phyloP scores from a whole-genome alignment of 2,888 invertebrate genomes.

The Erpobdella octoculata region DNA sequence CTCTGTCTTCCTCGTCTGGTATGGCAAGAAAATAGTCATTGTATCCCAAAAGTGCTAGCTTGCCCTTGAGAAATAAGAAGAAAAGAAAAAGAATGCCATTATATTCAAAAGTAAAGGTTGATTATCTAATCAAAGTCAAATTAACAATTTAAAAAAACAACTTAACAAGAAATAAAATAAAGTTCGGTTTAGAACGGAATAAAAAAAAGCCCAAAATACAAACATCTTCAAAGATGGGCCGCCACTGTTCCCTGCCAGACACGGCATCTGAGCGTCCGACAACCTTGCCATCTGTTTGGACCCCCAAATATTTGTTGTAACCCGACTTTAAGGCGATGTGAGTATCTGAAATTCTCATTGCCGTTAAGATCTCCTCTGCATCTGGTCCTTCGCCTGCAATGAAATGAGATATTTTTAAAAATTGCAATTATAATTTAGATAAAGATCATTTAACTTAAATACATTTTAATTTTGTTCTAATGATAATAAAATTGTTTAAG shows the following conservation, averaged over 20 bases:
- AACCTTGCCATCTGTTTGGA: slow-evolving; percentile 71
- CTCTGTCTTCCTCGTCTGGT: slow-evolving; percentile 61
- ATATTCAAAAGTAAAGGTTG: background rate
- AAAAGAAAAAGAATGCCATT: background rate
- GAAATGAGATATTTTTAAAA: background rate
- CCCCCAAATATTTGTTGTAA: slow-evolving; percentile 87
- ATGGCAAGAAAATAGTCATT: slow-evolving; percentile 74
- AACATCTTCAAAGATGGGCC: slow-evolving; percentile 76
- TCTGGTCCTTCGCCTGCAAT: slow-evolving; percentile 64
- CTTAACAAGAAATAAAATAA: background rate
- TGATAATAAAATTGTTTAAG: background rate
- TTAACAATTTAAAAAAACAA: background rate
- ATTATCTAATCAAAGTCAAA: too few species aligned
- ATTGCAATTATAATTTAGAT: background rate
- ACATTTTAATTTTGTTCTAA: background rate
- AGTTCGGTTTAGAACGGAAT: background rate
- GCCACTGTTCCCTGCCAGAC: slow-evolving; percentile 90
- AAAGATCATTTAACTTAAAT: background rate
- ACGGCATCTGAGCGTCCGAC: slow-evolving; percentile 82
- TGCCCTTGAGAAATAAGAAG: slow-evolving; percentile 55
- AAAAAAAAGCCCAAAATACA: slow-evolving; percentile 31
- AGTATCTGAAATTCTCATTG: slow-evolving; percentile 74
- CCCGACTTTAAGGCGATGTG: slow-evolving; percentile 87
- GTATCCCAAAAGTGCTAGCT: slow-evolving; percentile 75
- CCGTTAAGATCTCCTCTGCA: slow-evolving; percentile 90